Evolutionary conservation across 2,113 vertebrate genomes (phyloP), one percentile per base, ranked within the genome.

Genomic region (Cyprinodon brontotheroides): DNA sequence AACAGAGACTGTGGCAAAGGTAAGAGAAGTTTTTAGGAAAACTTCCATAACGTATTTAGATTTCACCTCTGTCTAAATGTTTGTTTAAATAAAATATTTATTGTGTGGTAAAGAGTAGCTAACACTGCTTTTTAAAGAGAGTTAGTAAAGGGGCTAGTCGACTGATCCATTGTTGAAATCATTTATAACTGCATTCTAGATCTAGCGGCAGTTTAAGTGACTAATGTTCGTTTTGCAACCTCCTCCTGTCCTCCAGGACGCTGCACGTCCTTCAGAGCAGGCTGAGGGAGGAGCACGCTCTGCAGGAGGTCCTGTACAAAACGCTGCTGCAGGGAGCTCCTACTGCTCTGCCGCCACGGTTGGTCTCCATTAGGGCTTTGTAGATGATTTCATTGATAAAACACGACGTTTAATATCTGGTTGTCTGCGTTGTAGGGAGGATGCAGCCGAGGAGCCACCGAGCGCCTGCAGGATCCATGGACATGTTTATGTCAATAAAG

Each of bases 301-400:
- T 99, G 47, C 98, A 99, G 90, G 97, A 99, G 76, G 94, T 99
- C 73, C 94, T 99, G 70, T 99, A 98, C 91, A 98, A 98, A 94
- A 97, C 95, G 84, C 94, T 96, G 72, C 94, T 98, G 86, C 96
- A 95, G 94, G 96, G 95, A 83, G 82, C 89, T 36, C 94, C 97
- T 15, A 98, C 97, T 7, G 95, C 95, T 63, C 92, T 97, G 65
- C 97, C 97, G 1, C 96, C 96, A 70, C 95, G 97, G 97, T 99
- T 70, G 47, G 81, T 65, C 13, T 61, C 39, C n/a, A 41, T 41
- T 41, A 41, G 9, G 41, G 1, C 14, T 6, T 3, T 8, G 1
- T 10, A 9, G 8, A 57, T 20, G 17, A n/a, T 8, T 15, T 20
- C 4, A 40, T 9, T 17, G n/a, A 7, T 53, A n/a, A 11, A 8